Conservation (phyloP, 2,888 invertebrate genomes). For the Drosophila greeni region DNA sequence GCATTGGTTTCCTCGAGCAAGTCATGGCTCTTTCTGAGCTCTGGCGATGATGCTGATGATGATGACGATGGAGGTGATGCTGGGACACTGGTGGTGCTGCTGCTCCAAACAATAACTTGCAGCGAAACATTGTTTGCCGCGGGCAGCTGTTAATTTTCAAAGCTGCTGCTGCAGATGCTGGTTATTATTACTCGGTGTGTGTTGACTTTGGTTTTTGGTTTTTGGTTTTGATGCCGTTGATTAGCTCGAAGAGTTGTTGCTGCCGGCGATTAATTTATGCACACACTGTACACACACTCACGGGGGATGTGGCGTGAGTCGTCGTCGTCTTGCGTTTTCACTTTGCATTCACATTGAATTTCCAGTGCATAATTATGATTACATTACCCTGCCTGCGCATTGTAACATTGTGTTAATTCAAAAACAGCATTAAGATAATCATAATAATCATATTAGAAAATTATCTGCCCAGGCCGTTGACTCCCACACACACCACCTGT, state of each 20-base stretch:
- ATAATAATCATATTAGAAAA: slow-evolving; percentile 5
- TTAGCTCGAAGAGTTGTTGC: slow-evolving; percentile 41
- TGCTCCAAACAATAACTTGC: slow-evolving; percentile 42
- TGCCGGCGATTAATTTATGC: slow-evolving; percentile 47
- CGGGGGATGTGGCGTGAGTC: slow-evolving; percentile 33
- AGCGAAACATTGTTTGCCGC: slow-evolving; percentile 48
- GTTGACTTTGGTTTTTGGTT: slow-evolving; percentile 25
- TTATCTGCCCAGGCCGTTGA: slow-evolving; percentile 8
- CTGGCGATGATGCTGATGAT: not conserved
- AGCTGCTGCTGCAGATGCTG: slow-evolving; percentile 10
- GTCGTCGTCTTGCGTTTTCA: slow-evolving; percentile 49
- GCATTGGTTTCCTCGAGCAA: slow-evolving; percentile 35
- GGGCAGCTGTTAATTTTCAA: slow-evolving; percentile 24
- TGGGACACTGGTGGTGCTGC: slow-evolving; percentile 5
- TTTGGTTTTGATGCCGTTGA: slow-evolving; percentile 43
- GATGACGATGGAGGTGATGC: slow-evolving; percentile 1
- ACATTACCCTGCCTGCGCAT: slow-evolving; percentile 38
- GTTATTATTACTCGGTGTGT: slow-evolving; percentile 6
- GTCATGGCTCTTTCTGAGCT: slow-evolving; percentile 51
- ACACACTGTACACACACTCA: slow-evolving; percentile 27
- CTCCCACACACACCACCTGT: not conserved
- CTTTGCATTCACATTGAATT: slow-evolving; percentile 66
- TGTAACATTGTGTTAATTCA: slow-evolving; percentile 20
- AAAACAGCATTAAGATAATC: not conserved
- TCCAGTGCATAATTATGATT: slow-evolving; percentile 52